phyloP scores from a whole-genome alignment of 2,113 vertebrate species.

The Candoia aspera region DNA sequence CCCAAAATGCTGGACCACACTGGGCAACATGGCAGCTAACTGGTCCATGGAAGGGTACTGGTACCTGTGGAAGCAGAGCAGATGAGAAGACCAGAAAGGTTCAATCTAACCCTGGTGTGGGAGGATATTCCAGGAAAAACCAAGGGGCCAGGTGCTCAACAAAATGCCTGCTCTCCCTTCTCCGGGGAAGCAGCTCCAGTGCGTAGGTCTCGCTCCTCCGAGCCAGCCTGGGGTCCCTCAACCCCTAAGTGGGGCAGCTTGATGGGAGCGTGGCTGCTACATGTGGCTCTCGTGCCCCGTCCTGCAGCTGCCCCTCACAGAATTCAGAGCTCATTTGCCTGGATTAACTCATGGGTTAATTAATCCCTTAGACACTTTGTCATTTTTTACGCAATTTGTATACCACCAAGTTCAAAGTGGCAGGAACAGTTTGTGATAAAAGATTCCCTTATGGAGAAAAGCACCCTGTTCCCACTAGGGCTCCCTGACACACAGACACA shows the following conservation, averaged over 20 bases:
- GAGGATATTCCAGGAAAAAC: background rate
- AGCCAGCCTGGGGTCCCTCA: background rate
- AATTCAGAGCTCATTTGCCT: too few species aligned
- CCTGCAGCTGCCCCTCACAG: too few species aligned
- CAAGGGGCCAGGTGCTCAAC: background rate
- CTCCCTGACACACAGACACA: background rate
- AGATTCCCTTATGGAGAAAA: background rate
- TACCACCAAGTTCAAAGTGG: background rate
- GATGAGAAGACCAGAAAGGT: background rate
- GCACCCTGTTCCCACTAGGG: background rate
- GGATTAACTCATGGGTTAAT: too few species aligned
- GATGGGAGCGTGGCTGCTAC: too few species aligned
- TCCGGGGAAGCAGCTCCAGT: background rate
- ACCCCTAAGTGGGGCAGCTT: background rate
- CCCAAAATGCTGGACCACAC: conserved; percentile 95
- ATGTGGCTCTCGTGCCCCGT: background rate
- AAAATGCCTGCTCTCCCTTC: background rate
- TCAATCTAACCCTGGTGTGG: accelerated
- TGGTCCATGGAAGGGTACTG: conserved; percentile 99
- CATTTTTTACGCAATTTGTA: too few species aligned
- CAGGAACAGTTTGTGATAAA: background rate
- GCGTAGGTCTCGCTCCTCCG: background rate
- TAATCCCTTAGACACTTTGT: too few species aligned
- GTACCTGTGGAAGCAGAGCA: conserved; percentile 75
- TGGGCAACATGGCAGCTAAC: conserved; percentile 93